Evolutionary conservation across 2,888 invertebrate species (phyloP), one percentile per base, ranked within the genome.

Genomic region (Synergus laeviventris): DNA sequence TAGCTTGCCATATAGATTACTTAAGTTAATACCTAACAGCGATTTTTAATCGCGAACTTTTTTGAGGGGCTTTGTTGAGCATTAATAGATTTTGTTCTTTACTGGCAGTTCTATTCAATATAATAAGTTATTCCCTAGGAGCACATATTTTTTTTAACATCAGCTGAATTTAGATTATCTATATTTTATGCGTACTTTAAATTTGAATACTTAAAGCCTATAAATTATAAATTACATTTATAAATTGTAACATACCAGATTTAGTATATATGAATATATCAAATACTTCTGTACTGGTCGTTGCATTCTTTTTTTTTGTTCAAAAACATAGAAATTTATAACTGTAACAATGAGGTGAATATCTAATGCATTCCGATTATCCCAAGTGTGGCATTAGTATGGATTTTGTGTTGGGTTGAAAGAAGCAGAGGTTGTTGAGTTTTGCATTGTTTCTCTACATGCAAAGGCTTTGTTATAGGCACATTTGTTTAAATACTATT

Each of bases 71-170:
- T 76, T 86, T 83, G 82, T 89, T 89, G 89, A 89, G 89, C 89
- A 89, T 86, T 86, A 83, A 84, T 88, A 84, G 83, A 84, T 84
- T 84, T 84, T 85, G 76, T 80, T 81, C 81, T 84, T 81, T 81
- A 85, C 85, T 89, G 89, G 89, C 89, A 89, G 89, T 89, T 86
- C 88, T 89, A 88, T 86, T 86, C 82, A 78, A 80, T 79, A 77
- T 76, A 78, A 77, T 77, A 81, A 80, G 62, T 80, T 78, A 77
- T 78, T 78, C 56, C 79, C 77, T 81, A 74, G 66, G 79, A 81
- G 81, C 79, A 59, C 78, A 39, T 45, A 70, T 66, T 64, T 81
- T 75, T 49, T 70, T 61, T 31, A 81, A 76, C 60, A 45, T 77
- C 59, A 76, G 76, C 79, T 31, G 31, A 31, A 49, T 70, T 66